Evolutionary conservation across 1,140 invertebrate genomes (phyloP), one percentile per base, ranked within the genome.

Genomic region (Sipha flava): DNA sequence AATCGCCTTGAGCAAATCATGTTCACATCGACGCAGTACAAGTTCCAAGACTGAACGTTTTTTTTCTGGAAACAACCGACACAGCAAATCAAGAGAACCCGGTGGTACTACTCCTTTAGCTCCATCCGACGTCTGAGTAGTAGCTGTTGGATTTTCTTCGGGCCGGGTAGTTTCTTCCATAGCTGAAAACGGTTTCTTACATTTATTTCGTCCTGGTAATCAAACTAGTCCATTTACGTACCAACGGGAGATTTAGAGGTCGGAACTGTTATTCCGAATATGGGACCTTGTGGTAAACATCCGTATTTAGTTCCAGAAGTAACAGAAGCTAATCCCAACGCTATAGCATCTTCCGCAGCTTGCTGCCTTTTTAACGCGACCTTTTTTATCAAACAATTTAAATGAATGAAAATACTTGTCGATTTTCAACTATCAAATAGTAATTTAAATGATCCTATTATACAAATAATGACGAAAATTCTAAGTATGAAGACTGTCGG

Each of bases 361-460:
- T 98, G 96, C 86, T 98, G 96, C 52, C 97, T 87, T 86, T 98
- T 99, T 75, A 98, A 86, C 16, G 96, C 96, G n/a, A 98, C 96
- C 93, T 97, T 66, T 85, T 29, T 43, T 18, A 79, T 43, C 62
- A 40, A 43, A 47, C 10, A 43, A 70, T 12, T 59, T 59, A 52
- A 9, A 21, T 52, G n/a, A n/a, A n/a, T n/a, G n/a, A n/a, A n/a
- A n/a, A n/a, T n/a, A n/a, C n/a, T n/a, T n/a, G n/a, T n/a, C n/a
- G n/a, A n/a, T n/a, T n/a, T n/a, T n/a, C n/a, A n/a, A n/a, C n/a
- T n/a, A n/a, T n/a, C n/a, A n/a, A n/a, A n/a, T n/a, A n/a, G n/a
- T n/a, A n/a, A n/a, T n/a, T n/a, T n/a, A n/a, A n/a, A n/a, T n/a
- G n/a, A n/a, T n/a, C n/a, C n/a, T n/a, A n/a, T n/a, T n/a, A n/a